Evolutionary conservation across 1,140 invertebrate genomes (phyloP), one percentile per base, ranked within the genome.

Genomic region (Kradibia gibbosae): DNA sequence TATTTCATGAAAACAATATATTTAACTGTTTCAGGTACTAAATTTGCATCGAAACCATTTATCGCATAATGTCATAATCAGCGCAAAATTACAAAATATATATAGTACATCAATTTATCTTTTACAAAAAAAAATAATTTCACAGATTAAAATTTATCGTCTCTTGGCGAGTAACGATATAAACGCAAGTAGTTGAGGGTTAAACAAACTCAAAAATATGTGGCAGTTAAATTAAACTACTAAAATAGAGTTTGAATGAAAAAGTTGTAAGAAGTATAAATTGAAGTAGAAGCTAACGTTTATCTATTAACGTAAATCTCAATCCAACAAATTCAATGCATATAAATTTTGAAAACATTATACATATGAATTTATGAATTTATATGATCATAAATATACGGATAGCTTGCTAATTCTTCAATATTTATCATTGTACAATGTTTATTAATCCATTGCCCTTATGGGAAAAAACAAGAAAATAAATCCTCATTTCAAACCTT

Each of bases 221-320:
- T 28, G 70, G 39, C 70, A 48, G 70, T 45, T 71, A 48, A 71
- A 71, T 71, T 48, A 71, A 71, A 71, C 42, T 39, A n/a, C 17
- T 67, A 34, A 39, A 67, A 67, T 36, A 36, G 34, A 67, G 62
- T 39, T 39, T n/a, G 62, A 67, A 67, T 67, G 62, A 67, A 39
- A n/a, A 67, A 67, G 34, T 39, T 31, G 34, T 75, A 57, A 60
- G 53, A 15, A 3, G 2, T 8, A 55, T 73, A 73, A 73, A 73
- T 22, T 55, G 31, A 31, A 31, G 48, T 20, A 36, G 39, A 73
- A 31, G 45, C 5, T 75, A 53, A 42, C 50, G n/a, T 75, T 57
- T 75, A 55, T 75, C 71, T 34, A 57, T 75, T 75, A 25, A 42
- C 50, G 20, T 60, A 57, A 75, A 75, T 75, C 53, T 75, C 17